Evolutionary conservation across 2,888 invertebrate species (phyloP), one percentile per base, ranked within the genome.

Genomic region (Cantharis rufa): DNA sequence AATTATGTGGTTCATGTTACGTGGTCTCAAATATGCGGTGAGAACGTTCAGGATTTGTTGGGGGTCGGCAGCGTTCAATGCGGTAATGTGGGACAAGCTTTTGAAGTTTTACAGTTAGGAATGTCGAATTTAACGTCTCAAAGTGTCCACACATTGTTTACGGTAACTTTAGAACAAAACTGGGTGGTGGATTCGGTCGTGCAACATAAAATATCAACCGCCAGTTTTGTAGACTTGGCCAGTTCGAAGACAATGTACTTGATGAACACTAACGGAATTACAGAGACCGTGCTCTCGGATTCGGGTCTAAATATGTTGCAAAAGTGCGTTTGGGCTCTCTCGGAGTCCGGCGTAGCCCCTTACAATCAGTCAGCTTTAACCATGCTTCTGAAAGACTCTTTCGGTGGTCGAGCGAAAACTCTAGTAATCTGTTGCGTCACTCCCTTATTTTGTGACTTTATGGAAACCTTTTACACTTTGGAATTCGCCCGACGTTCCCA

Each of bases 371-470:
- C 93, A 32, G 92, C 93, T 62, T 87, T 94, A 32, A 93, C 93
- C 15, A 93, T 93, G 3, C 90, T 93, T 86, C 86, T 93, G 0
- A 90, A 93, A 87, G 94, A 94, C 85, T 93, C 94, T 1, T 93
- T 94, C 88, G 94, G 94, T 11, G 94, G 94, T 0, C 90, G 94
- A 83, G 93, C 94, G 2, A 93, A 93, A 83, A 94, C 94, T 2
- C 88, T 94, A 87, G 89, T 94, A 1, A 91, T 94, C 75, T 91
- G 94, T 72, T 94, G 94, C 82, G 90, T 94, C n/a, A 94, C 94
- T 62, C 93, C 94, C 13, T 89, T 92, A 78, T 90, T 93, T 77
- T 89, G 91, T 79, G 92, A 94, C 86, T 90, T 92, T 78, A 90
- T 91, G 80, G 94, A 94, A 84, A 93, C 93, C 3, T 87, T 93